A percentile compares a stretch with the other conserved stretches of the same genome.
Evolutionary conservation across 2,888 invertebrate genomes (phyloP).

Genomic region (Lottia gigantea): DNA sequence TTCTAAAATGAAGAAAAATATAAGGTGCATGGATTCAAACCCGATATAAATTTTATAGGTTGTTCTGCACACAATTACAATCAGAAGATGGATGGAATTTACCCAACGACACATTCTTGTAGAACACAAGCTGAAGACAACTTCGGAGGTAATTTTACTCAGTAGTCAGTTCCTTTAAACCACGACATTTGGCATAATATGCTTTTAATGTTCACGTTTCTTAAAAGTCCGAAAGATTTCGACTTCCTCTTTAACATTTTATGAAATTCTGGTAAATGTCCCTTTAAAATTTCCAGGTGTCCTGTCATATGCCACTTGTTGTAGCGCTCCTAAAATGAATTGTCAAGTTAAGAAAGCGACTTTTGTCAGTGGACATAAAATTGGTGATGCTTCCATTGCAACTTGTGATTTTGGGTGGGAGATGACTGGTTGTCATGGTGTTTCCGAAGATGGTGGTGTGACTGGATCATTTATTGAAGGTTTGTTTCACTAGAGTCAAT

Average conservation of each 20-base stretch:
- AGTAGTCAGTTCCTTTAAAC: too few species aligned
- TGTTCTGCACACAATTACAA: conserved; percentile 16
- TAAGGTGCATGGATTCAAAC: too few species aligned
- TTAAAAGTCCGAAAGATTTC: too few species aligned
- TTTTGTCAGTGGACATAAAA: neutral
- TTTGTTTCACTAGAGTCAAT: too few species aligned
- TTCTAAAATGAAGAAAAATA: too few species aligned
- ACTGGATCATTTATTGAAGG: conserved; percentile 2
- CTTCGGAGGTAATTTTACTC: conserved; percentile 16
- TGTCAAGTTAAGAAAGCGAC: neutral
- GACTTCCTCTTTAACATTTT: too few species aligned
- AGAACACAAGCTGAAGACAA: conserved; percentile 14
- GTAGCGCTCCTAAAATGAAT: neutral
- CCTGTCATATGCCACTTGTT: neutral
- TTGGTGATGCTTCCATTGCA: neutral
- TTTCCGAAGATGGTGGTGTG: neutral
- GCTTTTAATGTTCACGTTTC: too few species aligned
- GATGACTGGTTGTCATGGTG: conserved; percentile 2
- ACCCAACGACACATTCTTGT: conserved; percentile 17
- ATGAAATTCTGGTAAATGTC: too few species aligned
- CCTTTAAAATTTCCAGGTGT: neutral
- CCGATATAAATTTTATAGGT: neutral
- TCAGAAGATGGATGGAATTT: conserved; percentile 10
- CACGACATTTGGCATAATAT: too few species aligned
- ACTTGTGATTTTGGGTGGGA: neutral